These are phyloP conservation scores for Andricus curvator DNA, from an alignment of 2,888 invertebrate species.

Conservation along the genomic window DNA sequence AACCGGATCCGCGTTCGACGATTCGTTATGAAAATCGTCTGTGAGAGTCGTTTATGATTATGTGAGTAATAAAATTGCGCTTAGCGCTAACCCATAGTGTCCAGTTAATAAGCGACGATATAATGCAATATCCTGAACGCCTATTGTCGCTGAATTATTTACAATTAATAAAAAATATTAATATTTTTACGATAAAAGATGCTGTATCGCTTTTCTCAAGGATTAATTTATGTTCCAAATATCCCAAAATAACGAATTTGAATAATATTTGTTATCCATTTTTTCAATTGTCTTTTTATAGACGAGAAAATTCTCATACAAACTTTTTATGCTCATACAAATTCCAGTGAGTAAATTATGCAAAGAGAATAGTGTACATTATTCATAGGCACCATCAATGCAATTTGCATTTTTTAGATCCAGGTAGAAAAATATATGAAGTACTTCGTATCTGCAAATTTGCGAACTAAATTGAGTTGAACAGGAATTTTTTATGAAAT, in stretches of 20 bases:
- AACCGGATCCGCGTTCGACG: constrained; percentile 43
- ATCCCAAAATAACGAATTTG: background rate
- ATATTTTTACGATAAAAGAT: background rate
- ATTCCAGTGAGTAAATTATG: background rate
- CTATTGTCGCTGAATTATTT: background rate
- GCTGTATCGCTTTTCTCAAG: no score
- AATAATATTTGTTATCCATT: background rate
- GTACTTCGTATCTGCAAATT: background rate
- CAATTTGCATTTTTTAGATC: constrained; percentile 1
- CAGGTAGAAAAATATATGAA: background rate
- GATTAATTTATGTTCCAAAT: no score
- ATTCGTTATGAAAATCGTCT: constrained; percentile 55
- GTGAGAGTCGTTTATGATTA: constrained; percentile 47
- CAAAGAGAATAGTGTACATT: constrained; percentile 7
- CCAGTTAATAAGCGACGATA: constrained; percentile 56
- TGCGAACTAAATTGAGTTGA: background rate
- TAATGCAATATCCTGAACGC: constrained; percentile 46
- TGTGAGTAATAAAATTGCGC: constrained; percentile 49
- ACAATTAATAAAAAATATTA: background rate
- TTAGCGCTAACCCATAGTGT: constrained; percentile 47
- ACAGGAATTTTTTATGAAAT: background rate
- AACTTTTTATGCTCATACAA: background rate
- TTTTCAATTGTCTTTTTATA: background rate
- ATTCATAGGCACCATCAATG: background rate
- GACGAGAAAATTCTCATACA: background rate